Conservation (phyloP, 2,888 invertebrate genomes). For the Apotomis betuletana region DNA sequence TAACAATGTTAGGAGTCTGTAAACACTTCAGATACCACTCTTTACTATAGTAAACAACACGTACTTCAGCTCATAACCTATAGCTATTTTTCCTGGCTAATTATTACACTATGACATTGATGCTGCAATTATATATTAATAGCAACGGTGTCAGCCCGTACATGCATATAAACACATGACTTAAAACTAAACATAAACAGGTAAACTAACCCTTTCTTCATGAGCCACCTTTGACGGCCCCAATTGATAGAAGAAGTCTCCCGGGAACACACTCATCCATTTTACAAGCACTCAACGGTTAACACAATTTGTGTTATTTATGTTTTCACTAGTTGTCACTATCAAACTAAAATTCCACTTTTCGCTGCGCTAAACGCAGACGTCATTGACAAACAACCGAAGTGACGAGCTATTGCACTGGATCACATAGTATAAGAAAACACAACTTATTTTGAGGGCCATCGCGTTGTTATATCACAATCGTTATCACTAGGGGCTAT, state of each 20-base stretch:
- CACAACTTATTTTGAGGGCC: constrained; percentile 74
- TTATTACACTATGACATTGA: constrained; percentile 53
- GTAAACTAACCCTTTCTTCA: constrained; percentile 83
- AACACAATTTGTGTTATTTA: constrained; percentile 76
- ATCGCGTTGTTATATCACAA: constrained; percentile 77
- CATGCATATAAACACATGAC: constrained; percentile 51
- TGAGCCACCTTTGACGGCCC: constrained; percentile 80
- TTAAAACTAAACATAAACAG: constrained; percentile 75
- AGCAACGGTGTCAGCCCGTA: constrained; percentile 50
- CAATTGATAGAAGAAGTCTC: constrained; percentile 76
- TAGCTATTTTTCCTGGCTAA: constrained; percentile 51
- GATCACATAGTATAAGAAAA: constrained; percentile 78
- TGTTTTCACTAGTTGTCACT: constrained; percentile 81
- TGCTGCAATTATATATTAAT: constrained; percentile 58
- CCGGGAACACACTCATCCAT: constrained; percentile 80
- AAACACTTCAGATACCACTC: constrained; percentile 44
- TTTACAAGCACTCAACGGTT: constrained; percentile 77
- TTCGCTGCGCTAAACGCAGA: constrained; percentile 83
- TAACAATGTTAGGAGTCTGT: constrained; percentile 43
- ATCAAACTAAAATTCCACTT: constrained; percentile 82
- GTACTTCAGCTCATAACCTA: constrained; percentile 66
- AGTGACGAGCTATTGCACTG: constrained; percentile 81
- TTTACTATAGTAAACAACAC: constrained; percentile 62
- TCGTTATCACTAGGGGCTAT: constrained; percentile 78
- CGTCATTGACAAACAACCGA: constrained; percentile 84